These are phyloP conservation scores for Formicarius rufipectus DNA, from an alignment of 2,113 vertebrate genomes.

Conservation along the genomic window DNA sequence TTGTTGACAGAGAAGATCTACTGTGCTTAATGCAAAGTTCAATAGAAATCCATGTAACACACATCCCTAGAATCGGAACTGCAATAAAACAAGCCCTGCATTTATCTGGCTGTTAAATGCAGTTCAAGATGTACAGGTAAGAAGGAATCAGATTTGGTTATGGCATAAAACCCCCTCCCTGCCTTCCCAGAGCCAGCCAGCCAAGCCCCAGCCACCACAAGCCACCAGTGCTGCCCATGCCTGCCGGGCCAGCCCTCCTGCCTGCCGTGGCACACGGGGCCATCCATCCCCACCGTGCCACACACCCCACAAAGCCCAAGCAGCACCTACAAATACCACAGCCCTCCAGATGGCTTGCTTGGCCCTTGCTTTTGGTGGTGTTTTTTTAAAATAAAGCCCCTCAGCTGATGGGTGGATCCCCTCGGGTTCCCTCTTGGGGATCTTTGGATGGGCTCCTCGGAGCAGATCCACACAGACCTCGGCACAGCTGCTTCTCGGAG, in stretches of 20 bases:
- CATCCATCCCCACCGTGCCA: background rate
- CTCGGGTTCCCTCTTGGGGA: background rate
- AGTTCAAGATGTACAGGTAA: slow-evolving; percentile 68
- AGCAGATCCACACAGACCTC: background rate
- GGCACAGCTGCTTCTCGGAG: background rate
- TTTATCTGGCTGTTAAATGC: slow-evolving; percentile 64
- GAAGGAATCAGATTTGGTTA: slow-evolving; percentile 70
- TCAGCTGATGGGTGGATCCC: background rate
- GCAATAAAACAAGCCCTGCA: slow-evolving; percentile 55
- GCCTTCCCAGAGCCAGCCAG: slow-evolving; percentile 26
- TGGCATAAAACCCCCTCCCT: slow-evolving; percentile 38
- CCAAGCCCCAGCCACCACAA: slow-evolving; percentile 31
- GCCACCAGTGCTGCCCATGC: slow-evolving; percentile 23
- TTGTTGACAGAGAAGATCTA: slow-evolving; percentile 44
- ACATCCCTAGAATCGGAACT: background rate
- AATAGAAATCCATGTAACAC: background rate
- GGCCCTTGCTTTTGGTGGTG: background rate
- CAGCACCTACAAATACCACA: background rate
- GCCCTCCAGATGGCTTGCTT: slow-evolving; percentile 37
- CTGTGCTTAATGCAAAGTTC: slow-evolving; percentile 34
- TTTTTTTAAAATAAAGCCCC: slow-evolving; percentile 22
- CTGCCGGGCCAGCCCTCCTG: background rate
- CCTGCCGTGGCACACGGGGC: background rate
- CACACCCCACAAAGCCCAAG: background rate
- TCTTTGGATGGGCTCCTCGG: background rate